These are phyloP conservation scores for Sturnus vulgaris DNA, from an alignment of 2,113 vertebrate genomes.

Conservation along the genomic window DNA sequence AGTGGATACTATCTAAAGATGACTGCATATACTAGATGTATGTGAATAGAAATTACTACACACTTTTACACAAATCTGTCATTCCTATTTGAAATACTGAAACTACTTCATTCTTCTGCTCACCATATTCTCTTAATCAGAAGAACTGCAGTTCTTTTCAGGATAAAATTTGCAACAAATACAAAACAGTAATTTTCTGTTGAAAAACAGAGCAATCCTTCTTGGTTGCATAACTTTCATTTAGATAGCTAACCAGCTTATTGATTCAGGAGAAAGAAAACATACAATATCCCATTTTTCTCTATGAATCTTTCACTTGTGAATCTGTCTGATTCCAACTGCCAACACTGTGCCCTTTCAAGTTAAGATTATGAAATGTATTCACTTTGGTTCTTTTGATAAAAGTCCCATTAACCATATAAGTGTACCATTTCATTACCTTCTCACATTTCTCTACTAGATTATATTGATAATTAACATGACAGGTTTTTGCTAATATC, in stretches of 20 bases:
- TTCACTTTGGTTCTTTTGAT: neutral
- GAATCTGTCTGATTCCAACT: neutral
- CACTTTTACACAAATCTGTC: neutral
- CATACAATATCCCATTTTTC: neutral
- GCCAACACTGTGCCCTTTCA: neutral
- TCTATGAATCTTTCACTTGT: neutral
- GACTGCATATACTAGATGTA: neutral
- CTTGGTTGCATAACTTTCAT: neutral
- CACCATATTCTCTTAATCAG: neutral
- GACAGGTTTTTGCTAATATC: neutral
- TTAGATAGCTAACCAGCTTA: neutral
- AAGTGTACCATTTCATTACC: neutral
- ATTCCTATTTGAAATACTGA: neutral
- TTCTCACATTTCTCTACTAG: neutral
- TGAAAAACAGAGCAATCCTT: neutral
- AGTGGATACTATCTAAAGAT: neutral
- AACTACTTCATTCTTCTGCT: neutral
- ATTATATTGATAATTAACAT: conserved; percentile 16
- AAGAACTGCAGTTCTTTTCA: neutral
- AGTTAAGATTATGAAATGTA: neutral
- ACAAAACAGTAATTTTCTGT: neutral
- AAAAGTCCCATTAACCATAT: neutral
- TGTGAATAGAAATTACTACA: neutral
- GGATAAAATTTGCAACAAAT: neutral
- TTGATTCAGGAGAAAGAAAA: neutral